These are phyloP conservation scores for Syngnathus rostellatus DNA, from an alignment of 2,797 vertebrate genomes.

Conservation along the genomic window DNA sequence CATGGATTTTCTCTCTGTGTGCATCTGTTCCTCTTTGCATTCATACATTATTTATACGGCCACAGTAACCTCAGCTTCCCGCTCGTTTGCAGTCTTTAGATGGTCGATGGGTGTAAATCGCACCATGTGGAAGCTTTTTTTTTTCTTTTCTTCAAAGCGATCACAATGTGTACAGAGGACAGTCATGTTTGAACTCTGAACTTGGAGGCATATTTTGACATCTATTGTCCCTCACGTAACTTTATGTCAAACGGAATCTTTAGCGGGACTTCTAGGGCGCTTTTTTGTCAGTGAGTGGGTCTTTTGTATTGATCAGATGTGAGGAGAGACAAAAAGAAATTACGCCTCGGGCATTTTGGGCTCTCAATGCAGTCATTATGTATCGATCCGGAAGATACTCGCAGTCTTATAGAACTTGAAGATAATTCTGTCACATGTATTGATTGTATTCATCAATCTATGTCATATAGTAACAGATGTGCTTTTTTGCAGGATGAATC, in stretches of 20 bases:
- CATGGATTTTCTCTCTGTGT: conserved; percentile 5
- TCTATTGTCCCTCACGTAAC: neutral
- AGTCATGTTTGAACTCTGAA: neutral
- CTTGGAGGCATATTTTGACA: neutral
- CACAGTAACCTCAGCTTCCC: conserved; percentile 16
- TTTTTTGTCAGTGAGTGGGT: conserved; percentile 20
- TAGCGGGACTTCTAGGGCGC: neutral
- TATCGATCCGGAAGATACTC: conserved; percentile 12
- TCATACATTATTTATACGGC: conserved; percentile 18
- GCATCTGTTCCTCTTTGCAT: conserved; percentile 9
- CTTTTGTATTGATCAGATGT: conserved; percentile 37
- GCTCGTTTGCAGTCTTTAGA: conserved; percentile 4
- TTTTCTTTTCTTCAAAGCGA: neutral
- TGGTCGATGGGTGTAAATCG: neutral
- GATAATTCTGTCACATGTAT: neutral
- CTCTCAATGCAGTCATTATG: conserved; percentile 39
- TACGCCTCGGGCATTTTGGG: conserved; percentile 23
- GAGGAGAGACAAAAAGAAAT: conserved; percentile 18
- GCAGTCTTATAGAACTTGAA: neutral
- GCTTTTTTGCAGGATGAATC: neutral
- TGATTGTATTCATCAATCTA: too few species aligned
- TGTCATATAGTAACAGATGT: too few species aligned
- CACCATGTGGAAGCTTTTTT: neutral
- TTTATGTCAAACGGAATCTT: conserved; percentile 2
- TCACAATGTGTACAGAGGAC: neutral